phyloP scores from a whole-genome alignment of 2,113 vertebrate species.

The Ptilorrhoa leucosticta region DNA sequence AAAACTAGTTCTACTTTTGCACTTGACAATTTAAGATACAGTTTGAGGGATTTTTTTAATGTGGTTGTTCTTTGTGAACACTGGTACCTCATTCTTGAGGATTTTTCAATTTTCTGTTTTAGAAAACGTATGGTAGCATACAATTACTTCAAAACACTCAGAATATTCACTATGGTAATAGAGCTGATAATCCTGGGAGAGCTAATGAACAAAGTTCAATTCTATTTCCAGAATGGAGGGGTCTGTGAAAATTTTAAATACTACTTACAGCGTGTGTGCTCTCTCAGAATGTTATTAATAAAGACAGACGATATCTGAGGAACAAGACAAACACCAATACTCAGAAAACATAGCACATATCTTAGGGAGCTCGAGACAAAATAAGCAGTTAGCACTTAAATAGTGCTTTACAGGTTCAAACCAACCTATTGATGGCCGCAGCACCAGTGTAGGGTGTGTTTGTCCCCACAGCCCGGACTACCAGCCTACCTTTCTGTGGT shows the following conservation, averaged over 20 bases:
- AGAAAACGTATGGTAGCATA: neutral
- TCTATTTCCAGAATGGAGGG: neutral
- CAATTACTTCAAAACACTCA: neutral
- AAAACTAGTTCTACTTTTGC: neutral
- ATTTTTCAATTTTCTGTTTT: neutral
- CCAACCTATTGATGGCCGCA: neutral
- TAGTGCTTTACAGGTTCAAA: neutral
- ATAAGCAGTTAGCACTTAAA: neutral
- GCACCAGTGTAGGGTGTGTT: neutral
- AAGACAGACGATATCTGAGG: neutral
- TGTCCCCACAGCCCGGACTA: neutral
- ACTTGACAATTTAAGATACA: neutral
- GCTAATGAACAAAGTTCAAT: neutral
- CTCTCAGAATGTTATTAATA: neutral
- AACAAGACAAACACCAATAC: neutral
- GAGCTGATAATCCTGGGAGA: neutral
- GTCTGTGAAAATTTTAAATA: neutral
- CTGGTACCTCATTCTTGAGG: neutral
- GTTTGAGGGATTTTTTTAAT: neutral
- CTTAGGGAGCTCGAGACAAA: neutral
- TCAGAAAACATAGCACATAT: neutral
- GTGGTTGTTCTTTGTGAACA: neutral
- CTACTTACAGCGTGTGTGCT: accelerated
- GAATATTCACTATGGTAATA: neutral
- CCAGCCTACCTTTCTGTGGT: neutral